Base-by-base conservation (phyloP, 2,113 vertebrate genomes). In the Machaerirhynchus nigripectus region DNA sequence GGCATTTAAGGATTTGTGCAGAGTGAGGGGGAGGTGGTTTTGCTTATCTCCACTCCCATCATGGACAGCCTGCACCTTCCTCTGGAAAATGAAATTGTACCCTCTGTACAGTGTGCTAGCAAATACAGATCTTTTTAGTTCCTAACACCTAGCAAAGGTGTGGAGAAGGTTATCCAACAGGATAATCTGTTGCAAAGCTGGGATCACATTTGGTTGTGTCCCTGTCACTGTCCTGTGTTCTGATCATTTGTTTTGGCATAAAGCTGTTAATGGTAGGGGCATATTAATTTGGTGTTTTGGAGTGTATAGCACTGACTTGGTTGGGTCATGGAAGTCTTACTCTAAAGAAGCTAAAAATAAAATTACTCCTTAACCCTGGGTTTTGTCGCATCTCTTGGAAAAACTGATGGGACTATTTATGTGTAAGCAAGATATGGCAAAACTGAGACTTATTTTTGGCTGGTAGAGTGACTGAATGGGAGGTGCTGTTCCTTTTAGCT, bases 401-500 rank as follows among this genome's bases (percentile, higher is more conserved):
- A 79, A 85, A 63, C 26, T 39, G 57, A 42, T 80, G 37, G 23
- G 46, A 39, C 27, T 69, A 5, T 37, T 84, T 69, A 60, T 0
- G 9, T 0, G 4, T 42, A 59, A 82, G 65, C 18, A 65, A 96
- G 91, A 73, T 91, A 79, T 0, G 15, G 78, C 50, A 74, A 65
- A 87, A 90, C 1, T 42, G 78, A 18, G 52, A 20, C 50, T 89
- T 91, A 70, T 55, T 97, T 96, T 87, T 88, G 91, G 84, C 87
- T 67, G 50, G 16, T 24, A 37, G 53, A 57, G 81, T 91, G 87
- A 82, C 84, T 56, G 64, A 84, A 71, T 35, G 44, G 50, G 57
- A 94, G 63, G 23, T 93, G 64, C 59, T 88, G 59, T n/a, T 93
- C 23, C 23, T 85, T 82, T 91, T 85, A 79, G 83, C 81, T 63